A percentile compares a stretch with the other conserved stretches of the same genome.
These are phyloP conservation scores for Drosophila chauvacae DNA, from an alignment of 1,140 invertebrate genomes.

Conservation along the genomic window DNA sequence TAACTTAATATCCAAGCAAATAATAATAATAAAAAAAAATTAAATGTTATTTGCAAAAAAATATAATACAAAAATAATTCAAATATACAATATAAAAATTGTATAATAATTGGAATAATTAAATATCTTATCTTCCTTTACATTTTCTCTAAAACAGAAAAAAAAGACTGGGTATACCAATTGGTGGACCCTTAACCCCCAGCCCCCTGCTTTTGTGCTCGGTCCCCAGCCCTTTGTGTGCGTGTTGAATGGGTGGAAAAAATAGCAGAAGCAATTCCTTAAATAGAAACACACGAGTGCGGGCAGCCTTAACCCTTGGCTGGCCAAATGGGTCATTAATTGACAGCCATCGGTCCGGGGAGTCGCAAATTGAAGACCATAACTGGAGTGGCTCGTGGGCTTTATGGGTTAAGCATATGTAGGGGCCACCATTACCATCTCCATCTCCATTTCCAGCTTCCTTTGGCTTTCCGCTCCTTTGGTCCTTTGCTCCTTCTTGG, in stretches of 20 bases:
- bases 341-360: slow-evolving; percentile 19
- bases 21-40: too few relatives aligned
- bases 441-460: background rate
- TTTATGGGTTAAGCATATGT: slow-evolving; percentile 35
- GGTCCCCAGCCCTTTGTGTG: slow-evolving; percentile 4
- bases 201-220: background rate
- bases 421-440: background rate
- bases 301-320: slow-evolving; percentile 41
- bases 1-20: too few relatives aligned
- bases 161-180: slow-evolving; percentile 2
- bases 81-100: background rate
- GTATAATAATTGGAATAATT: background rate
- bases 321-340: slow-evolving; percentile 52
- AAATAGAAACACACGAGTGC: slow-evolving; percentile 39
- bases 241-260: slow-evolving; percentile 33
- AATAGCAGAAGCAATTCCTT: slow-evolving; percentile 43
- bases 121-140: background rate
- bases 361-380: slow-evolving; percentile 5
- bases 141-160: background rate
- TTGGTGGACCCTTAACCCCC: slow-evolving; percentile 1
- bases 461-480: background rate
- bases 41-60: background rate
- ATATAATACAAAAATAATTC: background rate
- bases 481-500: background rate
- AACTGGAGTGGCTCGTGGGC: slow-evolving; percentile 5